These are phyloP conservation scores for Rhegmatorhina hoffmannsi DNA, from an alignment of 2,113 vertebrate species.

Conservation along the genomic window DNA sequence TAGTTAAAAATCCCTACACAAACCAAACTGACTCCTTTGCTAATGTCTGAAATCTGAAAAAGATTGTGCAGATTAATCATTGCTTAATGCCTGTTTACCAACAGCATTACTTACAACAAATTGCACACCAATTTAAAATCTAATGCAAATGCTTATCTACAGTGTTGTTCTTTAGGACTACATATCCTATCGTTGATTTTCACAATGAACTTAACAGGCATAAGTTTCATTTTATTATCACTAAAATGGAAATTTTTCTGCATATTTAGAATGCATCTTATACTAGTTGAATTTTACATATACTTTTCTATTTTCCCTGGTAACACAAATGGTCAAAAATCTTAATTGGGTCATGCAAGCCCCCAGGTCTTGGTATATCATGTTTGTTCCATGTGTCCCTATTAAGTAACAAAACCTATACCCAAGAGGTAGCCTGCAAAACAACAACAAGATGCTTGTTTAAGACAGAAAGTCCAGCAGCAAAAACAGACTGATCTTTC, in stretches of 20 bases:
- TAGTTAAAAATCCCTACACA: not conserved
- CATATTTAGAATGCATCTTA: not conserved
- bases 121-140: not conserved
- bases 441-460: not conserved
- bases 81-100: not conserved
- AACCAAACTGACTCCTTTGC: not conserved
- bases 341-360: not conserved
- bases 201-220: not conserved
- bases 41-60: not conserved
- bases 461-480: not conserved
- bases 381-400: not conserved
- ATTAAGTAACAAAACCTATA: not conserved
- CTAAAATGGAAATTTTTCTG: not conserved
- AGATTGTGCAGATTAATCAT: not conserved
- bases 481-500: not conserved
- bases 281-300: not conserved
- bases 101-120: not conserved
- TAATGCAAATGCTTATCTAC: not conserved
- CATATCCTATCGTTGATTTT: not conserved
- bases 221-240: not conserved
- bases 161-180: not conserved
- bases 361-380: not conserved
- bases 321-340: not conserved
- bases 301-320: not conserved
- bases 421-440: not conserved